A percentile compares a stretch with the other conserved stretches of the same genome.
phyloP scores from a whole-genome alignment of 2,888 invertebrate genomes.

The Rotaria macrura region DNA sequence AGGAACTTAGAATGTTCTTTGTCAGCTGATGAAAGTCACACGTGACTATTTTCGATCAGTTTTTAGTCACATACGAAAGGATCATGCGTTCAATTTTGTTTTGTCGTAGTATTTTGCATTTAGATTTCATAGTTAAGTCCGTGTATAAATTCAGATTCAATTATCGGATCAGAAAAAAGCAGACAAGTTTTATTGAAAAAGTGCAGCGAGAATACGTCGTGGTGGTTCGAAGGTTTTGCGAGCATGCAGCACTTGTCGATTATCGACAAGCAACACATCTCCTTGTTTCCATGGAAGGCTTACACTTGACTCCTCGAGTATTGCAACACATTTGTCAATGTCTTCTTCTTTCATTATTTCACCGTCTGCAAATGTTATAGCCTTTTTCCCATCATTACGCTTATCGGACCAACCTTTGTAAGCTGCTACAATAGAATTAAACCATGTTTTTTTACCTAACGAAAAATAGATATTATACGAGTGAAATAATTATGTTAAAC shows the following conservation, averaged over 20 bases:
- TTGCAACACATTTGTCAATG: constrained; percentile 37
- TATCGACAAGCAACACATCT: constrained; percentile 40
- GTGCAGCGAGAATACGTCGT: constrained; percentile 39
- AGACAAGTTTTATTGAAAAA: constrained; percentile 39
- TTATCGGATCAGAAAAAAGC: no score
- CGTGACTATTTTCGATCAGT: no score
- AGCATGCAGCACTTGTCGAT: constrained; percentile 39
- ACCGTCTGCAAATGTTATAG: constrained; percentile 40
- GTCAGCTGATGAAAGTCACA: no score
- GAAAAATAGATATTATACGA: not conserved
- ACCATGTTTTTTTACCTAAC: constrained; percentile 38
- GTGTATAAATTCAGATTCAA: no score
- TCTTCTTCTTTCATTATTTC: constrained; percentile 37
- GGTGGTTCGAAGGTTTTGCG: constrained; percentile 39
- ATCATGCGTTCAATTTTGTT: no score
- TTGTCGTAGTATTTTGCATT: no score
- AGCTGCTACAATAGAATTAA: constrained; percentile 41
- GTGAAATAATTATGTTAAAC: no score
- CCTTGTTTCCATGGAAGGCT: constrained; percentile 39
- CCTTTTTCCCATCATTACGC: constrained; percentile 39
- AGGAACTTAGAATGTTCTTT: no score
- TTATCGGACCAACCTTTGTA: constrained; percentile 40
- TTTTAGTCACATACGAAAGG: no score
- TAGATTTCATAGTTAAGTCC: no score
- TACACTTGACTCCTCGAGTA: constrained; percentile 38